phyloP scores from a whole-genome alignment of 1,140 invertebrate species.

The Lordiphosa clarofinis region DNA sequence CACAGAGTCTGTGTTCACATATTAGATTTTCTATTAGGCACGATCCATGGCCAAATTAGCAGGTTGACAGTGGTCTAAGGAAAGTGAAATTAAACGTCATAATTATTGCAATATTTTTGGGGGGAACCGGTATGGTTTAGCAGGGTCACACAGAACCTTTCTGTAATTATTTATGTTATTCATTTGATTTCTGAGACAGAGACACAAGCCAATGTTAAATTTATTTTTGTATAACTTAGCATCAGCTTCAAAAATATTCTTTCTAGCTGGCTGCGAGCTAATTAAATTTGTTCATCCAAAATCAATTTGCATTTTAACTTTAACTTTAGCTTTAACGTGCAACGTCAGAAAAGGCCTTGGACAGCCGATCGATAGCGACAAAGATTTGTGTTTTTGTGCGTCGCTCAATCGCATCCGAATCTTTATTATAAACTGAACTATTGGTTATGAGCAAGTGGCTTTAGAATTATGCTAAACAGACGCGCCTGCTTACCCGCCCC shows the following conservation, averaged over 20 bases:
- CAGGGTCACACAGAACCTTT: constrained; percentile 17
- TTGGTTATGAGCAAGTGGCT: constrained; percentile 45
- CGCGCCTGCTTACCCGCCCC: constrained; percentile 11
- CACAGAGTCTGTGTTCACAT: constrained; percentile 37
- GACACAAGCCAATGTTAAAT: neutral
- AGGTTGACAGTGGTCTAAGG: too few species aligned
- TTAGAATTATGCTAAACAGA: constrained; percentile 72
- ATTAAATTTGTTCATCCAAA: constrained; percentile 78
- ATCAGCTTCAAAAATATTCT: constrained; percentile 18
- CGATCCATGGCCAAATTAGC: too few species aligned
- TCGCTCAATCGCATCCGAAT: constrained; percentile 27
- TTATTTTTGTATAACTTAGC: constrained; percentile 63
- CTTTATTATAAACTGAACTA: constrained; percentile 40
- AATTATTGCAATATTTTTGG: constrained; percentile 2
- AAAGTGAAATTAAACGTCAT: constrained; percentile 65
- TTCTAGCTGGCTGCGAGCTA: constrained; percentile 75
- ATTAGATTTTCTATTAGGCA: constrained; percentile 11
- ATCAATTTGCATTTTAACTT: constrained; percentile 73
- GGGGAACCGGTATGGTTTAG: constrained; percentile 29
- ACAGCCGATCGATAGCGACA: constrained; percentile 5
- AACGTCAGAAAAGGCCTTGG: constrained; percentile 77
- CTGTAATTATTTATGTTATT: constrained; percentile 44
- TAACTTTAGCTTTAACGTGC: constrained; percentile 49
- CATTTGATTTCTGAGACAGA: constrained; percentile 12
- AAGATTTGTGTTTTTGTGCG: constrained; percentile 31